Percentiles rank a stretch among this genome's conserved stretches.
These are phyloP conservation scores for Drosophila pectinifera DNA, from an alignment of 1,140 invertebrate genomes.

Conservation along the genomic window DNA sequence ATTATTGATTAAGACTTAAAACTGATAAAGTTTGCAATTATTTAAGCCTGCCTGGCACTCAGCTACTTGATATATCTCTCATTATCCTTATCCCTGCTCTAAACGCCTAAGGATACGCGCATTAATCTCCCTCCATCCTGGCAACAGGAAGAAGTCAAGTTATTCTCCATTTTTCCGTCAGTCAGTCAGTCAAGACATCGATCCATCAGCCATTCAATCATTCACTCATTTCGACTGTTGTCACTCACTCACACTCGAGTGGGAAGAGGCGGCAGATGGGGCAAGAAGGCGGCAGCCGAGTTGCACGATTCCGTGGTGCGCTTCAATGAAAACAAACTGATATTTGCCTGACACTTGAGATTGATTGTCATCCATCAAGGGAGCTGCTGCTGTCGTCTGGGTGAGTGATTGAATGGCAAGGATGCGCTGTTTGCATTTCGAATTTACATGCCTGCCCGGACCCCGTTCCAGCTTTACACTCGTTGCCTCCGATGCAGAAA, in stretches of 20 bases:
- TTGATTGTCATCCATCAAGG: slow-evolving; percentile 84
- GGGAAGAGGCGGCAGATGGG: slow-evolving; percentile 14
- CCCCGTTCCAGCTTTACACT: slow-evolving; percentile 7
- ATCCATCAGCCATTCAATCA: slow-evolving; percentile 67
- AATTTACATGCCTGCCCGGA: slow-evolving; percentile 64
- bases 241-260: slow-evolving; percentile 65
- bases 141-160: slow-evolving; percentile 1
- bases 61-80: not conserved
- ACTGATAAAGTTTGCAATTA: not conserved
- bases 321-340: slow-evolving; percentile 82
- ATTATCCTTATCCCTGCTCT: not conserved
- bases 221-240: slow-evolving; percentile 71
- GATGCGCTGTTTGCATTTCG: slow-evolving; percentile 74
- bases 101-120: not conserved
- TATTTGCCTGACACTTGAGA: slow-evolving; percentile 84
- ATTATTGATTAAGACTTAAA: not conserved
- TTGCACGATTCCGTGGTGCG: slow-evolving; percentile 68
- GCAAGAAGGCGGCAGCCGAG: slow-evolving; percentile 24
- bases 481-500: not conserved
- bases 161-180: slow-evolving; percentile 26
- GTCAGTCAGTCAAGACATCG: slow-evolving; percentile 27
- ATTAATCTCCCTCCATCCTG: slow-evolving; percentile 7
- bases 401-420: slow-evolving; percentile 77
- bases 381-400: slow-evolving; percentile 49
- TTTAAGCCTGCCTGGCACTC: not conserved